Percentiles rank a stretch among this genome's conserved stretches.
Evolutionary conservation across 37 sponge, comb jelly and placozoan species (phyloP).

Genomic region (Amphimedon queenslandica): DNA sequence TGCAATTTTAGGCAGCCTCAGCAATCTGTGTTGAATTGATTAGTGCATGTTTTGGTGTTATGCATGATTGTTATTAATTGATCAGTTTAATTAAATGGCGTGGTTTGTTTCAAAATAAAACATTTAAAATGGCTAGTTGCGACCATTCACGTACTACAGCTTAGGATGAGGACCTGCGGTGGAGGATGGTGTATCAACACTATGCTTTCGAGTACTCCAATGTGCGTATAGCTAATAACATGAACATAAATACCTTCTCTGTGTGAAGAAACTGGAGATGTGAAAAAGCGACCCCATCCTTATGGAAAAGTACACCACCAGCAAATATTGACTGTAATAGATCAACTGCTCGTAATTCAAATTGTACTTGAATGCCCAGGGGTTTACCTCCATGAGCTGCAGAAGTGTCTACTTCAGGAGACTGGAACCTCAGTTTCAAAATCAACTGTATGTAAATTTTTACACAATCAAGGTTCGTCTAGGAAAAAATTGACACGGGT

Average conservation of each 20-base stretch:
- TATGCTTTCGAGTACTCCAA: too few relatives aligned
- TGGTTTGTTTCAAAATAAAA: too few relatives aligned
- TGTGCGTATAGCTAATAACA: too few relatives aligned
- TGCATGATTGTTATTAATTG: not conserved
- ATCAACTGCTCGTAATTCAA: not conserved
- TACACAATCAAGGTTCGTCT: not conserved
- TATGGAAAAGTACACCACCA: too few relatives aligned
- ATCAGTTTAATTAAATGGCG: not conserved
- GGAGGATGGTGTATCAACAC: too few relatives aligned
- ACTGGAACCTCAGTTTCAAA: not conserved
- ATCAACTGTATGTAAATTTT: not conserved
- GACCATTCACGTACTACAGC: too few relatives aligned
- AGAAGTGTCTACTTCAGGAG: not conserved
- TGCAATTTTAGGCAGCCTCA: not conserved
- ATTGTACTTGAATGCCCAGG: not conserved
- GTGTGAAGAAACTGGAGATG: conserved; percentile 1
- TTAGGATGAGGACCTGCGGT: too few relatives aligned
- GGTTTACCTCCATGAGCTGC: not conserved
- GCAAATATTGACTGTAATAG: too few relatives aligned
- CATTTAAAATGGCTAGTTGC: too few relatives aligned
- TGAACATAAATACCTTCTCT: too few relatives aligned
- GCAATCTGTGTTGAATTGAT: not conserved
- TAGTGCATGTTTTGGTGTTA: not conserved
- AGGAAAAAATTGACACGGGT: not conserved
- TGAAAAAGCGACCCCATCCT: too few relatives aligned